phyloP scores from a whole-genome alignment of 1,140 invertebrate genomes.

The Cephus cinctus region DNA sequence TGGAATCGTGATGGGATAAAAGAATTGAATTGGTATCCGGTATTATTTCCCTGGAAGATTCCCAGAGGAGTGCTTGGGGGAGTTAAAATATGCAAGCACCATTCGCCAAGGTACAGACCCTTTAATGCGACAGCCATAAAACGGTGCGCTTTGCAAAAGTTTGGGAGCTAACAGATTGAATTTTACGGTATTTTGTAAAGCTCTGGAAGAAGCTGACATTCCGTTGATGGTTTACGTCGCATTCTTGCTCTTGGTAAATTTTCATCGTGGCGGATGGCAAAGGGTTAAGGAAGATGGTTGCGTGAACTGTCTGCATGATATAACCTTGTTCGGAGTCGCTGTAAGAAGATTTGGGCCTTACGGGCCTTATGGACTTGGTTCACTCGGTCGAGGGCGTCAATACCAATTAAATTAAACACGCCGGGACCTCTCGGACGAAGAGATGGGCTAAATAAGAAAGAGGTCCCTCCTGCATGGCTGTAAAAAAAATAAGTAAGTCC shows the following conservation, averaged over 20 bases:
- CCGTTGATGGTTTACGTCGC: conserved; percentile 1
- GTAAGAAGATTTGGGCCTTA: too few relatives aligned
- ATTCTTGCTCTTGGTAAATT: background rate
- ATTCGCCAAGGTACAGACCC: conserved; percentile 31
- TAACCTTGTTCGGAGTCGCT: too few relatives aligned
- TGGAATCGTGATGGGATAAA: too few relatives aligned
- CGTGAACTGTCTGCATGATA: too few relatives aligned
- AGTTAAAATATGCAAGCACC: conserved; percentile 39
- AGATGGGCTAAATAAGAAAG: conserved; percentile 38
- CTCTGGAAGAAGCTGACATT: conserved; percentile 2
- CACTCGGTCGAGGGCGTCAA: conserved; percentile 38
- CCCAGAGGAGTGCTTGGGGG: conserved; percentile 19
- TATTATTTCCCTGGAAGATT: conserved; percentile 3
- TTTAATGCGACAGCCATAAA: conserved; percentile 43
- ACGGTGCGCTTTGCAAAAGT: conserved; percentile 33
- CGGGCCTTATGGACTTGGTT: too few relatives aligned
- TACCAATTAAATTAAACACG: conserved; percentile 48
- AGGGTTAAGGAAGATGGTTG: too few relatives aligned
- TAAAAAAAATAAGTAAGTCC: conserved; percentile 43
- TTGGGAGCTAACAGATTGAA: conserved; percentile 36
- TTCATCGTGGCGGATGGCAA: conserved; percentile 2
- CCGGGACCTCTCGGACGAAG: conserved; percentile 12
- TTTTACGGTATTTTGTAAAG: background rate
- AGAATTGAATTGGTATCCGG: too few relatives aligned
- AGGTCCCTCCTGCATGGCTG: background rate